Conservation (phyloP, 2,888 invertebrate species). For the Rhamphomyia laevipes region DNA sequence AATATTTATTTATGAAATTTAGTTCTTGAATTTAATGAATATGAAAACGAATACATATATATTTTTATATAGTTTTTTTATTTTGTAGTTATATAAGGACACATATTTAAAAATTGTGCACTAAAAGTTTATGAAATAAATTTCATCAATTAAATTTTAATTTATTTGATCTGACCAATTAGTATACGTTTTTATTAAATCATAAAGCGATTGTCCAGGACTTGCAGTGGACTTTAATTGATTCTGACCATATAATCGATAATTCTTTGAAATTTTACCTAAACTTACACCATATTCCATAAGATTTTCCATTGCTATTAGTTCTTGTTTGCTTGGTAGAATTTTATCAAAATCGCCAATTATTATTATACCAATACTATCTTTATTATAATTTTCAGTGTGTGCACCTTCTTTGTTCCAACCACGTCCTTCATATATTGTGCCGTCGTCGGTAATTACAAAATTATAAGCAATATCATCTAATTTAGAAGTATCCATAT, state of each 20-base stretch:
- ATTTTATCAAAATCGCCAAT: constrained; percentile 53
- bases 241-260: constrained; percentile 55
- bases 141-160: too few relatives aligned
- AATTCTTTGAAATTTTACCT: constrained; percentile 48
- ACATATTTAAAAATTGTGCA: too few relatives aligned
- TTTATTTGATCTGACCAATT: constrained; percentile 38
- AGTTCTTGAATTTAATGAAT: too few relatives aligned
- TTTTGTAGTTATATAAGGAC: too few relatives aligned
- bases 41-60: too few relatives aligned
- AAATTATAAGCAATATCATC: constrained; percentile 67
- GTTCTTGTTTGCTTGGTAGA: constrained; percentile 42
- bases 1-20: too few relatives aligned
- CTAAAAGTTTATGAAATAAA: too few relatives aligned
- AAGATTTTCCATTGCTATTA: constrained; percentile 48
- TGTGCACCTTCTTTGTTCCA: constrained; percentile 65
- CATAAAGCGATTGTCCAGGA: constrained; percentile 52
- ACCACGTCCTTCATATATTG: constrained; percentile 58
- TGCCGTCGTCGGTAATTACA: constrained; percentile 64
- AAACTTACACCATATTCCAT: constrained; percentile 48
- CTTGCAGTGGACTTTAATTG: constrained; percentile 55
- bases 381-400: constrained; percentile 51
- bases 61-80: too few relatives aligned
- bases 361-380: constrained; percentile 58
- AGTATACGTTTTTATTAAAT: constrained; percentile 54
- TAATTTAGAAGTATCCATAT: constrained; percentile 52